Evolutionary conservation across 2,797 vertebrate genomes (phyloP).

Genomic region (Acrocephalus scirpaceus): DNA sequence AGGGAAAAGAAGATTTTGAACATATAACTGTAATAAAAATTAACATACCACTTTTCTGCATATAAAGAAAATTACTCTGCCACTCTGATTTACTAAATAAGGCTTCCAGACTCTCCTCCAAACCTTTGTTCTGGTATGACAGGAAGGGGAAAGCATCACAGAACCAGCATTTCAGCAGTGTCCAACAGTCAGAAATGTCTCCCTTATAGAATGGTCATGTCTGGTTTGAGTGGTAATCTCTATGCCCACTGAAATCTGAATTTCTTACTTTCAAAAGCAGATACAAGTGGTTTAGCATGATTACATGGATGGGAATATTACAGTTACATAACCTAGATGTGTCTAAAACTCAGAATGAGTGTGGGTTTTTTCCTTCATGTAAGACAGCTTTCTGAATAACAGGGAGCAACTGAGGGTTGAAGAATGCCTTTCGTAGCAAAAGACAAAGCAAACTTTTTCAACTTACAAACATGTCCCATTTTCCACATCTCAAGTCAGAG

Average conservation of each 20-base stretch:
- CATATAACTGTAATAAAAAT: not conserved
- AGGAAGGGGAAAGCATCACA: not conserved
- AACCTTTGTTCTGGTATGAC: not conserved
- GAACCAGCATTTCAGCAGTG: not conserved
- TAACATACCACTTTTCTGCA: accelerated
- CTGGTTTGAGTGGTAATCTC: not conserved
- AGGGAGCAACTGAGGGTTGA: not conserved
- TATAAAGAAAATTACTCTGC: not conserved
- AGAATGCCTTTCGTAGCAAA: not conserved
- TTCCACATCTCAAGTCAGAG: not conserved
- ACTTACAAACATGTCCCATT: not conserved
- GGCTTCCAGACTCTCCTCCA: not conserved
- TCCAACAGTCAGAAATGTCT: not conserved
- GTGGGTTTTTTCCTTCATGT: not conserved
- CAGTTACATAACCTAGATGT: not conserved
- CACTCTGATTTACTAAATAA: not conserved
- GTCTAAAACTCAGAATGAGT: not conserved
- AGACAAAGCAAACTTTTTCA: not conserved
- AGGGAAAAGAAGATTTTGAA: not conserved
- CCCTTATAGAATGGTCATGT: not conserved
- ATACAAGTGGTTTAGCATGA: not conserved
- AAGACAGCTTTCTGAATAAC: not conserved
- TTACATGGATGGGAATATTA: not conserved
- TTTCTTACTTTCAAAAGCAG: not conserved
- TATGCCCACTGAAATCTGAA: not conserved